These are phyloP conservation scores for Drosophila kepulauana DNA, from an alignment of 1,140 invertebrate genomes.

Conservation along the genomic window DNA sequence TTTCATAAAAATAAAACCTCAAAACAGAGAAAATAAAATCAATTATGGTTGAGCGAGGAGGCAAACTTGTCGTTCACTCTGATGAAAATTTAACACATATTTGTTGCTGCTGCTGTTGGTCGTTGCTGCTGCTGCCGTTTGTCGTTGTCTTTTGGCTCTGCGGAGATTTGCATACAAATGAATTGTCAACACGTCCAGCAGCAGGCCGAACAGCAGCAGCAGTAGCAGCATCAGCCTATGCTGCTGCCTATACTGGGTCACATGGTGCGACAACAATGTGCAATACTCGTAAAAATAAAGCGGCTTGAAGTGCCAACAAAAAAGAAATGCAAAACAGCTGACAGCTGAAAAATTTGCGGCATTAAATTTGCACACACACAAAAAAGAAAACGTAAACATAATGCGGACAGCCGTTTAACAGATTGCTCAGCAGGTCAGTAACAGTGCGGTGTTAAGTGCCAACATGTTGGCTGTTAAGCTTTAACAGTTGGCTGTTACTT, in stretches of 20 bases:
- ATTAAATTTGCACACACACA: constrained; percentile 65
- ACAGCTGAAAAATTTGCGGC: constrained; percentile 53
- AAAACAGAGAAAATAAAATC: constrained; percentile 50
- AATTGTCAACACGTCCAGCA: constrained; percentile 80
- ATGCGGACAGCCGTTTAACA: not conserved
- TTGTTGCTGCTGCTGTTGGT: constrained; percentile 1
- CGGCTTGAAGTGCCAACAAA: constrained; percentile 38
- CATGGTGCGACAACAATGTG: constrained; percentile 44
- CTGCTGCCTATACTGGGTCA: constrained; percentile 17
- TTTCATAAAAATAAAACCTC: not conserved
- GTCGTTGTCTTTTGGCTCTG: constrained; percentile 71
- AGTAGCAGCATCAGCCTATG: not conserved
- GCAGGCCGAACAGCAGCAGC: not conserved
- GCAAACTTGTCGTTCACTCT: constrained; percentile 24
- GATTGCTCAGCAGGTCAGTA: not conserved
- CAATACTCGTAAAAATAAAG: constrained; percentile 68
- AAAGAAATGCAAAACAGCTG: constrained; percentile 62
- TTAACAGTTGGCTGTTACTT: constrained; percentile 24
- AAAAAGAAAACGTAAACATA: not conserved
- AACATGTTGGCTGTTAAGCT: not conserved
- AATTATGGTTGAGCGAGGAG: constrained; percentile 32
- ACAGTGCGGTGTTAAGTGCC: constrained; percentile 1
- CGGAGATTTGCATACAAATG: constrained; percentile 84
- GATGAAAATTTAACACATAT: constrained; percentile 55
- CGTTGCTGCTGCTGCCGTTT: constrained; percentile 21